Conservation (phyloP, 2,113 vertebrate species). For the Phodopus roborovskii region DNA sequence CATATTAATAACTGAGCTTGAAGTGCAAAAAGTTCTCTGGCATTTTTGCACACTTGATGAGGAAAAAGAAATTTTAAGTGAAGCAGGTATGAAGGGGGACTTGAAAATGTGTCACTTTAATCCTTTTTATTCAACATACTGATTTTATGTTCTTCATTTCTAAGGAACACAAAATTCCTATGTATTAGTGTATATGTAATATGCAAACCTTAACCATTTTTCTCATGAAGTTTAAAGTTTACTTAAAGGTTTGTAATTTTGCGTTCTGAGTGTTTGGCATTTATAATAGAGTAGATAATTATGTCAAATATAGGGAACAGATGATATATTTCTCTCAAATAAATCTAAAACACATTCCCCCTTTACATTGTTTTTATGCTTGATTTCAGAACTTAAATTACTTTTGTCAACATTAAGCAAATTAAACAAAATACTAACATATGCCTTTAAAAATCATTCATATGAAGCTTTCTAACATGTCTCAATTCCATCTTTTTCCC, state of each 20-base stretch:
- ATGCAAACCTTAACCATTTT: not conserved
- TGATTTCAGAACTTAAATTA: not conserved
- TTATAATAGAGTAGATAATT: not conserved
- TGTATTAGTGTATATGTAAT: not conserved
- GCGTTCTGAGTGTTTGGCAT: not conserved
- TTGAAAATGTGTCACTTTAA: not conserved
- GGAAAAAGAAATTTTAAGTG: not conserved
- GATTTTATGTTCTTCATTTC: not conserved
- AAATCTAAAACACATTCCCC: not conserved
- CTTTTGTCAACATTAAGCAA: conserved; percentile 26
- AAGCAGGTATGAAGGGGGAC: not conserved
- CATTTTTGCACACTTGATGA: not conserved
- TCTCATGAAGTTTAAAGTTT: not conserved
- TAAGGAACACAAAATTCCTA: not conserved
- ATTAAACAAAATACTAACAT: conserved; percentile 23
- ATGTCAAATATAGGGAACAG: not conserved
- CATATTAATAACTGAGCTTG: conserved; percentile 13
- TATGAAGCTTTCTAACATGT: not conserved
- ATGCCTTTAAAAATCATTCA: not conserved
- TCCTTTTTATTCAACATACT: not conserved
- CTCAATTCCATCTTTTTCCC: not conserved
- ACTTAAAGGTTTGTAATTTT: conserved; percentile 16
- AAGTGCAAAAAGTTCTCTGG: conserved; percentile 4
- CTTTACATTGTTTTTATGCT: not conserved
- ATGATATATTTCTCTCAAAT: not conserved